These are phyloP conservation scores for Sarcophilus harrisii DNA, from an alignment of 2,797 vertebrate species.

Conservation along the genomic window DNA sequence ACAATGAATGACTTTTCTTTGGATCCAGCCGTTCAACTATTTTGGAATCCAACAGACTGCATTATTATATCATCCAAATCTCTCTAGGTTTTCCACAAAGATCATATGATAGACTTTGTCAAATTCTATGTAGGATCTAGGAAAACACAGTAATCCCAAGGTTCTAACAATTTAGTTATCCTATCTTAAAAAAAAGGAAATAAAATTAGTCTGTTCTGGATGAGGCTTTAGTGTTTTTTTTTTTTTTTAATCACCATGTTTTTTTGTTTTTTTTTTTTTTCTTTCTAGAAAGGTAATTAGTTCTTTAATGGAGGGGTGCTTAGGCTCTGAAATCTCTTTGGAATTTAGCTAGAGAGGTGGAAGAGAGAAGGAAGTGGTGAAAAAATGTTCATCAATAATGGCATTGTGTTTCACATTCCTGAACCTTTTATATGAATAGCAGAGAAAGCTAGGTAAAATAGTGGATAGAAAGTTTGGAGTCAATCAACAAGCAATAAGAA, in stretches of 20 bases:
- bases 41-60: neutral
- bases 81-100: neutral
- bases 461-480: neutral
- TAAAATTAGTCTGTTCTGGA: neutral
- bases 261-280: neutral
- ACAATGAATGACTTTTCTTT: neutral
- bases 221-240: neutral
- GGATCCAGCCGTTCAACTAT: neutral
- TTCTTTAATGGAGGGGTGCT: neutral
- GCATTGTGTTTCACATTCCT: neutral
- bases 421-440: neutral
- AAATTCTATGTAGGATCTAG: neutral
- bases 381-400: neutral
- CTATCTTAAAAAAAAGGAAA: neutral
- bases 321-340: neutral
- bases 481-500: neutral
- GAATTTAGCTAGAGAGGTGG: neutral
- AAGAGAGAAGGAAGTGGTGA: neutral
- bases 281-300: neutral
- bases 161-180: neutral
- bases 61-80: neutral
- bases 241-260: neutral
- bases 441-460: neutral
- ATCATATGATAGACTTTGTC: neutral
- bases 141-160: neutral